phyloP scores from a whole-genome alignment of 2,888 invertebrate genomes.

The Scotopteryx bipunctaria region DNA sequence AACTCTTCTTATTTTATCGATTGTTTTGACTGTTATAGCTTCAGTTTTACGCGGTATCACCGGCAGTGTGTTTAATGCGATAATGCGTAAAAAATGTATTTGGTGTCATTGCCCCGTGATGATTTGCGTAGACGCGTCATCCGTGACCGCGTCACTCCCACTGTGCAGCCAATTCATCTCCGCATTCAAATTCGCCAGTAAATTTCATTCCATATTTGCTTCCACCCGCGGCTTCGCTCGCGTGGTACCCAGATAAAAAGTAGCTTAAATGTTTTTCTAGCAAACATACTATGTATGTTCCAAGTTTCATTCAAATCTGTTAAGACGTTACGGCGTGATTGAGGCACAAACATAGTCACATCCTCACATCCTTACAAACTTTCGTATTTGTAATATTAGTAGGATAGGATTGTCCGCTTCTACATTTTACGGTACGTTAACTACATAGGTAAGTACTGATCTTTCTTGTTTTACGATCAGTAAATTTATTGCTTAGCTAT shows the following conservation, averaged over 20 bases:
- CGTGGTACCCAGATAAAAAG: too few species aligned
- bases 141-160: conserved; percentile 40
- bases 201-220: conserved; percentile 54
- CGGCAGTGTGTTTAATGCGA: conserved; percentile 54
- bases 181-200: conserved; percentile 32
- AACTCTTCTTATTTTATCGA: conserved; percentile 64
- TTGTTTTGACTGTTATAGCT: conserved; percentile 68
- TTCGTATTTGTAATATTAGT: too few species aligned
- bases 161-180: conserved; percentile 37
- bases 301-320: too few species aligned
- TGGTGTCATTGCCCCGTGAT: conserved; percentile 58
- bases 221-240: too few species aligned
- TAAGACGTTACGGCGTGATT: too few species aligned
- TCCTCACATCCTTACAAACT: too few species aligned
- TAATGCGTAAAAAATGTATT: conserved; percentile 60
- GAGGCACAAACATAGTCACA: too few species aligned
- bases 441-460: conserved; percentile 45
- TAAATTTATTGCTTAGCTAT: conserved; percentile 33
- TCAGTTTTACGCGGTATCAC: conserved; percentile 55
- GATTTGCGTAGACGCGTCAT: conserved; percentile 49
- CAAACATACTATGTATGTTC: too few species aligned
- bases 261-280: too few species aligned
- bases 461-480: conserved; percentile 48
- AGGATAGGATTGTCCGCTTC: conserved; percentile 43
- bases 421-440: conserved; percentile 50